phyloP scores from a whole-genome alignment of 1,140 invertebrate species.

The Leptinotarsa defecta region DNA sequence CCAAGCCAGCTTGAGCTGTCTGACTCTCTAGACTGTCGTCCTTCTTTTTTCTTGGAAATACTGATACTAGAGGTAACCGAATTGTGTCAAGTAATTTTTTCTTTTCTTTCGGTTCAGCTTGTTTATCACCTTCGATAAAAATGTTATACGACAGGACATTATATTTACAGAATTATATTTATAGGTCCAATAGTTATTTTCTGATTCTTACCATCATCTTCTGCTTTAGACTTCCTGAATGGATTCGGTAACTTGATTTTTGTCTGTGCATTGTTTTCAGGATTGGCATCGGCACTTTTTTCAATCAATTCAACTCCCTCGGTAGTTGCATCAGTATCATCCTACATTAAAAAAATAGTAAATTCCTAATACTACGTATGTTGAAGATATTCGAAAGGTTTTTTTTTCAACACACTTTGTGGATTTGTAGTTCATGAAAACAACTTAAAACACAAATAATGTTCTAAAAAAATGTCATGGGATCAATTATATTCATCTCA shows the following conservation, averaged over 20 bases:
- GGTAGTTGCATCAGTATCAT: constrained; percentile 44
- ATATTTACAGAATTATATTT: too few species aligned
- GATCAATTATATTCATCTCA: too few species aligned
- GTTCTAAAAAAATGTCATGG: too few species aligned
- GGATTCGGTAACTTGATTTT: constrained; percentile 55
- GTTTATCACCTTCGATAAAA: constrained; percentile 38
- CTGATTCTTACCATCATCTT: constrained; percentile 43
- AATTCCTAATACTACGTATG: neutral
- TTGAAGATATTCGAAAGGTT: neutral
- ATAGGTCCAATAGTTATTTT: too few species aligned
- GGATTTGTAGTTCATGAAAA: too few species aligned
- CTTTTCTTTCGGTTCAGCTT: constrained; percentile 49
- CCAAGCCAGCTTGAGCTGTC: constrained; percentile 67
- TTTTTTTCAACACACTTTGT: too few species aligned
- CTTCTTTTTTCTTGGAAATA: constrained; percentile 59
- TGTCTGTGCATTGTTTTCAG: constrained; percentile 46
- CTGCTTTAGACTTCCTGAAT: constrained; percentile 53
- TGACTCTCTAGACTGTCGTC: constrained; percentile 49
- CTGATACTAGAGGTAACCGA: constrained; percentile 66
- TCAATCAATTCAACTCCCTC: constrained; percentile 52
- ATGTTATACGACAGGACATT: neutral
- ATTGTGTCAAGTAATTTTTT: constrained; percentile 65
- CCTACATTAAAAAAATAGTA: constrained; percentile 36
- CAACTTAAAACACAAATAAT: too few species aligned
- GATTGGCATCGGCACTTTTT: constrained; percentile 47